These are phyloP conservation scores for Microcebus lehilahytsara DNA, from an alignment of 2,113 vertebrate genomes.

Conservation along the genomic window DNA sequence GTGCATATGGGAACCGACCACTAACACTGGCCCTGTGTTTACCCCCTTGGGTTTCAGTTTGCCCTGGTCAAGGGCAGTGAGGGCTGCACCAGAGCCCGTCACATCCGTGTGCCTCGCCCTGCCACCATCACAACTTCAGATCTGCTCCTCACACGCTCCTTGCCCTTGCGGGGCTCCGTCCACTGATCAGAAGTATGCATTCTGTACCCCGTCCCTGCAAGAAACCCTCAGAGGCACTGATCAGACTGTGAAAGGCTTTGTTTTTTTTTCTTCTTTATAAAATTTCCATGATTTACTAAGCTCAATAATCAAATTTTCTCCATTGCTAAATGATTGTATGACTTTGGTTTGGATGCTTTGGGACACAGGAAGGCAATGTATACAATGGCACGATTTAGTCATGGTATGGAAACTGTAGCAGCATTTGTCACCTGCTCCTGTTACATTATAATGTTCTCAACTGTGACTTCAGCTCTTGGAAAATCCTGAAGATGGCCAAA, in stretches of 20 bases:
- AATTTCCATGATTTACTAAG: background rate
- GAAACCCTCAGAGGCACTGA: background rate
- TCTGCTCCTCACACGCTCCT: background rate
- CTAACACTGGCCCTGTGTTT: background rate
- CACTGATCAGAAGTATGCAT: background rate
- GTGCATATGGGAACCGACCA: background rate
- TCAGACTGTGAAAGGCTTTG: background rate
- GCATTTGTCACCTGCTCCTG: background rate
- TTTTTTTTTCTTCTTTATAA: background rate
- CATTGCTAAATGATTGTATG: background rate
- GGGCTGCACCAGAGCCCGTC: background rate
- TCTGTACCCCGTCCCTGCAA: background rate
- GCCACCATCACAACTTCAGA: background rate
- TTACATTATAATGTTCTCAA: background rate
- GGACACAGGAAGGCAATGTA: background rate
- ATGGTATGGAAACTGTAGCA: background rate
- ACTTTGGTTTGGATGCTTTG: background rate
- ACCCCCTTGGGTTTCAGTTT: background rate
- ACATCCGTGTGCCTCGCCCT: rapidly evolving
- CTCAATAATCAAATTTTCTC: background rate
- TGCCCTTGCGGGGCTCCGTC: background rate
- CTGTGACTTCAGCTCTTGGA: constrained; percentile 17
- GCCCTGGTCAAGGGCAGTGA: background rate
- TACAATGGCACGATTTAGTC: rapidly evolving
- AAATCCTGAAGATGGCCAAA: constrained; percentile 83